Percentiles rank a stretch among this genome's conserved stretches.
phyloP scores from a whole-genome alignment of 2,113 vertebrate species.

The Centropus unirufus region DNA sequence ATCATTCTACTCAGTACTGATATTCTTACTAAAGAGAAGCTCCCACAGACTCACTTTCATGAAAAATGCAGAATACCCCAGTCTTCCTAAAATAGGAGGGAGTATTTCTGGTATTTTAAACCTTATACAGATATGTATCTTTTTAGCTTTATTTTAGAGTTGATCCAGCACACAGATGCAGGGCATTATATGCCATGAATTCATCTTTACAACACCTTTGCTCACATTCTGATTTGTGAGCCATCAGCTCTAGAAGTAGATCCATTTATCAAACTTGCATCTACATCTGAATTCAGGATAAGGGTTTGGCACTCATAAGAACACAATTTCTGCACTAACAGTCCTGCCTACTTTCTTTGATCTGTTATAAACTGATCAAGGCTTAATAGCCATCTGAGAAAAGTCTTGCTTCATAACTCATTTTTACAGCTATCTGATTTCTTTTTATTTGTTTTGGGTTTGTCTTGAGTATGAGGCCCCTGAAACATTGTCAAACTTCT shows the following conservation, averaged over 20 bases:
- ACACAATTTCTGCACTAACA: not conserved
- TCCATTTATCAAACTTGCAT: slow-evolving; percentile 20
- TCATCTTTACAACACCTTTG: slow-evolving; percentile 12
- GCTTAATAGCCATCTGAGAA: slow-evolving; percentile 23
- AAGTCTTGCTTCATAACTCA: slow-evolving; percentile 22
- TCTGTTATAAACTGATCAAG: slow-evolving; percentile 45
- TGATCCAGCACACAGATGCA: slow-evolving; percentile 20
- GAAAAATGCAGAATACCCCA: not conserved
- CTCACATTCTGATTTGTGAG: slow-evolving; percentile 4
- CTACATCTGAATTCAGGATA: slow-evolving; percentile 1
- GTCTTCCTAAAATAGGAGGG: slow-evolving; percentile 7
- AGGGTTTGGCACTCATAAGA: slow-evolving; percentile 11
- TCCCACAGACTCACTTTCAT: not conserved
- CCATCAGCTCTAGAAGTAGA: not conserved
- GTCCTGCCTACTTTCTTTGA: slow-evolving; percentile 24
- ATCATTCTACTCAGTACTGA: not conserved
- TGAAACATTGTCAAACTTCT: slow-evolving; percentile 39
- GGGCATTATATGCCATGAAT: not conserved
- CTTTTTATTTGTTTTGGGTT: slow-evolving; percentile 37
- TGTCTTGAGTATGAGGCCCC: slow-evolving; percentile 2
- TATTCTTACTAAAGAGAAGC: not conserved
- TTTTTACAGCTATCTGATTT: slow-evolving; percentile 39
- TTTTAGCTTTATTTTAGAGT: not conserved
- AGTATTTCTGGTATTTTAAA: not conserved
- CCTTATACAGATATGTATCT: not conserved